These are phyloP conservation scores for Dione vanillae DNA, from an alignment of 2,888 invertebrate genomes.

Conservation along the genomic window DNA sequence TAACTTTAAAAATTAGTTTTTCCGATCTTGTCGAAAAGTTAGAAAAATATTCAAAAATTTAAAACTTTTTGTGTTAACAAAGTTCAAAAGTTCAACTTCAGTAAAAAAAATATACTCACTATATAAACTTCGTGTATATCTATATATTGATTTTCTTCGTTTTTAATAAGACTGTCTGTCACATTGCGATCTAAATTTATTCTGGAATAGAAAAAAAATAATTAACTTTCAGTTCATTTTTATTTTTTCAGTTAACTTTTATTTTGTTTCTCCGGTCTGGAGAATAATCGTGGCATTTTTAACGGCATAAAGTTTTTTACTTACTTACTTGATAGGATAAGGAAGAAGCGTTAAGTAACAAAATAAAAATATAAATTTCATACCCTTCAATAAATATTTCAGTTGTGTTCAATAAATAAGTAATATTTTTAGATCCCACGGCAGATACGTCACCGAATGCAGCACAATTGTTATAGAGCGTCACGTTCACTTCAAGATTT, in stretches of 20 bases:
- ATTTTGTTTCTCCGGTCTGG: too few species aligned
- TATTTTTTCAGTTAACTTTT: too few species aligned
- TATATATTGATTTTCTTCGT: constrained; percentile 41
- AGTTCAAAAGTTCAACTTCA: too few species aligned
- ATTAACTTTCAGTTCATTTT: background rate
- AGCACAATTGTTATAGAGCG: constrained; percentile 52
- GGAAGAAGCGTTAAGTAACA: background rate
- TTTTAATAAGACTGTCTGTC: constrained; percentile 52
- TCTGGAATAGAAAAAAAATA: constrained; percentile 46
- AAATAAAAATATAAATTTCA: background rate
- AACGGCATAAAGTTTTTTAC: background rate
- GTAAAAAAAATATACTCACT: constrained; percentile 47
- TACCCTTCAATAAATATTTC: constrained; percentile 41
- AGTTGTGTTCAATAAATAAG: constrained; percentile 46
- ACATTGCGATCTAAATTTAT: constrained; percentile 47
- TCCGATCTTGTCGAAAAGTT: too few species aligned
- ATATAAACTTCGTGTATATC: constrained; percentile 51
- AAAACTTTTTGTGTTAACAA: too few species aligned
- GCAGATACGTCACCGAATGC: background rate
- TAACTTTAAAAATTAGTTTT: too few species aligned
- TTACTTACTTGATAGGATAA: too few species aligned
- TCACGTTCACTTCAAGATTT: constrained; percentile 47
- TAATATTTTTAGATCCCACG: constrained; percentile 34
- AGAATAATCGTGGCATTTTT: background rate
- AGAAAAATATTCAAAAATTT: too few species aligned